Base-by-base conservation (phyloP, 2,888 invertebrate species). In the Beris chalybata region DNA sequence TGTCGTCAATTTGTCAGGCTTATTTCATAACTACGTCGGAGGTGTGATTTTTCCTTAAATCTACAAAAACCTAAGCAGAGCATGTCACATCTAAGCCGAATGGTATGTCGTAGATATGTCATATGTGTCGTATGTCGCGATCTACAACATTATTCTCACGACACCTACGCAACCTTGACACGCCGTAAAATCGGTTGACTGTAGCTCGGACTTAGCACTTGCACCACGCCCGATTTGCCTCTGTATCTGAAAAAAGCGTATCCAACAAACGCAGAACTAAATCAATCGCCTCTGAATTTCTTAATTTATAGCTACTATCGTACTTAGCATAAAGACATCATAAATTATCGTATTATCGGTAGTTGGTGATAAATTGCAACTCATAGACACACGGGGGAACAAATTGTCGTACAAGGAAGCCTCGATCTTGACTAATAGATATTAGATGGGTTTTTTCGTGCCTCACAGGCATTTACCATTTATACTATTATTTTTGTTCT, bases 291-390 rank as follows among this genome's bases (percentile, higher is more conserved):
- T 22, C 38, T 61, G 52, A 61, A 61, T 61, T 61, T 61, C 61
- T 50, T 61, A 52, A 61, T 61, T 61, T 61, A 61, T 61, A 9
- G 22, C 61, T 50, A 12, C 22, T 38, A 61, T 32, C 61, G 64
- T 45, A 64, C 64, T 64, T 64, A 45, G 64, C 64, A 64, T 64
- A 64, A 64, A 54, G 15, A 44, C 54, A 45, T 55, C 53, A 64
- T 64, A 64, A 64, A 64, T 64, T 64, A 64, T 55, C 64, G 55
- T 29, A 53, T 64, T 64, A 64, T 64, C 44, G 47, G 64, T 55
- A 64, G 64, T 55, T 64, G 54, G 64, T 53, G 64, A 55, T 54
- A 64, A 64, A 64, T 64, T 64, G 54, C 50, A 61, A 61, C 13
- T 50, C 61, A 50, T 61, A 61, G 61, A 61, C 61, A 61, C 38